A percentile compares a stretch with the other conserved stretches of the same genome.
Conservation (phyloP, 2,888 invertebrate species). For the Neuroscelio doddi region DNA sequence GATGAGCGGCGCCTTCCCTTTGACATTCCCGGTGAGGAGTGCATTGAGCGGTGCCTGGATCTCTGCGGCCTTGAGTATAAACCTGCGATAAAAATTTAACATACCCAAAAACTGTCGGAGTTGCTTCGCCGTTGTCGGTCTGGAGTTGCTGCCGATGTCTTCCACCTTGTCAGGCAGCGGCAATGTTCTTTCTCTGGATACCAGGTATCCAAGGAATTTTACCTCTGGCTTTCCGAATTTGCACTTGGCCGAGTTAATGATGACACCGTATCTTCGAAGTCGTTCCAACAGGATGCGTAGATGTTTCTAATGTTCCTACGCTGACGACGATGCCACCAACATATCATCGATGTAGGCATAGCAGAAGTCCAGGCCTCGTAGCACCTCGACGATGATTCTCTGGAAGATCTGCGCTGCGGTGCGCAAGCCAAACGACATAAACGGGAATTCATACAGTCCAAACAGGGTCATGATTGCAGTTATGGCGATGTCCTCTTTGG, state of each 20-base stretch:
- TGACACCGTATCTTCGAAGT: conserved; percentile 31
- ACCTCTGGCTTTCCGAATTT: conserved; percentile 51
- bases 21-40: conserved; percentile 11
- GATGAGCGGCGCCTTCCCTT: conserved; percentile 7
- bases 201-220: conserved; percentile 54
- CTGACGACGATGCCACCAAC: conserved; percentile 26
- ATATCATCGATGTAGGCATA: conserved; percentile 46
- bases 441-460: conserved; percentile 55
- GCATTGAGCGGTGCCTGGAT: conserved; percentile 61
- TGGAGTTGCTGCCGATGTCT: conserved; percentile 50
- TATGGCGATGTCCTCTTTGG: conserved; percentile 54
- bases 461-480: conserved; percentile 60
- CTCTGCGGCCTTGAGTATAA: conserved; percentile 60
- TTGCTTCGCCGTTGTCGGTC: conserved; percentile 55
- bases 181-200: conserved; percentile 54
- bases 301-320: conserved; percentile 38
- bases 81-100: conserved; percentile 65
- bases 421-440: conserved; percentile 56
- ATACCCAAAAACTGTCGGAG: conserved; percentile 63
- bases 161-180: conserved; percentile 61
- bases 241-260: conserved; percentile 57
- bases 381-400: conserved; percentile 44
- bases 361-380: conserved; percentile 41
- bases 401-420: conserved; percentile 57
- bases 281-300: conserved; percentile 26